Evolutionary conservation across 1,140 invertebrate genomes (phyloP), one percentile per base, ranked within the genome.

Genomic region (Zeugodacus cucurbitae): DNA sequence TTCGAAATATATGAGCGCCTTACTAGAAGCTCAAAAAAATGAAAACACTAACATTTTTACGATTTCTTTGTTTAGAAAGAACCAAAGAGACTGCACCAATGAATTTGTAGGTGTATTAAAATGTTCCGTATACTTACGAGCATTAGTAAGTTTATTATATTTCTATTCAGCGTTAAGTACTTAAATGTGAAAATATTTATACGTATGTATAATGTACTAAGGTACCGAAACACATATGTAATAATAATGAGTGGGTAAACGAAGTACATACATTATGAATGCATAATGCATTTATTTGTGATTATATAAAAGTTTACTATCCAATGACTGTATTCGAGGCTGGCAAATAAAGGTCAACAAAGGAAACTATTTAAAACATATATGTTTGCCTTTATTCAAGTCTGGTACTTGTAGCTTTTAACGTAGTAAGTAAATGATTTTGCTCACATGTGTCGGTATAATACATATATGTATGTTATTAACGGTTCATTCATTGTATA

Each of bases 271-370:
- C 59, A 62, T 26, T 62, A 29, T 62, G 26, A 29, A 26, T 62
- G 59, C 59, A 62, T 26, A 62, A 62, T 26, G 59, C 59, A 62
- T 29, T 29, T 29, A 8, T 58, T 14, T 67, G 48, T 58, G 32
- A 74, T 3, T 67, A 37, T 37, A 74, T 74, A 37, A 17, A 74
- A 34, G 67, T 32, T 67, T 67, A 17, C 29, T 34, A 26, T 34
- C 29, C 64, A 26, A n/a, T 26, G 26, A 74, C 32, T 41, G 34
- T 34, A 74, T 37, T 74, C 8, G 29, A 89, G 87, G 88, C 78
- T 89, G 87, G 74, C 17, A 89, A 92, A 92, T 92, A 91, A 91
- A 92, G 91, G 91, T 92, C 91, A 92, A 92, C 91, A 92, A 91
- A 90, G 91, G 91, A 89, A 91, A 92, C 91, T 91, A 91, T 89